Base-by-base conservation (phyloP, 2,113 vertebrate species). In the Todiramphus saurophagus region DNA sequence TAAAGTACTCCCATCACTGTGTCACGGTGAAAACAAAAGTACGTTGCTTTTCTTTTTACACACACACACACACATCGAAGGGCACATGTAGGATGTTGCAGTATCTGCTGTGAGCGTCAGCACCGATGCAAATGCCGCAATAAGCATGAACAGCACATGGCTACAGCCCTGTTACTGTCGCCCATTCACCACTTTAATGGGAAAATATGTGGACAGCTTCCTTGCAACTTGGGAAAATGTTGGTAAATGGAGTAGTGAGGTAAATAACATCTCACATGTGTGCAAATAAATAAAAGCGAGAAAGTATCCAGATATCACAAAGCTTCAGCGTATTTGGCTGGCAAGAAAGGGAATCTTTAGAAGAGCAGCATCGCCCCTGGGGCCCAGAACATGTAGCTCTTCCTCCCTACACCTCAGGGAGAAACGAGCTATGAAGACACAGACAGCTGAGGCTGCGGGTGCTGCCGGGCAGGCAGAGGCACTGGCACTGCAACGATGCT, bases 131-230 rank as follows among this genome's bases (percentile, higher is more conserved):
- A 46, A 48, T 2, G 13, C 50, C 1, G 3, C 37, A 24, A 3
- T 1, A 23, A 51, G 24, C 11, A 17, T 43, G 35, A 24, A 11
- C 8, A 28, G 89, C 31, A 63, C 44, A 10, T 0, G 18, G 70
- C 44, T 27, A 30, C 41, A 20, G 9, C 43, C 10, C 70, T 11
- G 21, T 4, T 13, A 6, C 64, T 31, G 48, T 27, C 55, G 27
- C 70, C 21, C 0, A 0, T 23, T 59, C 39, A 11, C 1, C 1
- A 16, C 33, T 51, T 11, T 5, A 81, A 43, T 6, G 3, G 30
- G 33, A 72, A 53, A 31, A 44, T 1, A 21, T 5, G 7, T 0
- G 3, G 69, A 25, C 33, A 31, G 69, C 64, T 46, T 50, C 58
- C 41, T 17, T n/a, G 25, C 43, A 82, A 66, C 37, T 41, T 30